phyloP scores from a whole-genome alignment of 2,888 invertebrate genomes.

The Phengaris alcon region DNA sequence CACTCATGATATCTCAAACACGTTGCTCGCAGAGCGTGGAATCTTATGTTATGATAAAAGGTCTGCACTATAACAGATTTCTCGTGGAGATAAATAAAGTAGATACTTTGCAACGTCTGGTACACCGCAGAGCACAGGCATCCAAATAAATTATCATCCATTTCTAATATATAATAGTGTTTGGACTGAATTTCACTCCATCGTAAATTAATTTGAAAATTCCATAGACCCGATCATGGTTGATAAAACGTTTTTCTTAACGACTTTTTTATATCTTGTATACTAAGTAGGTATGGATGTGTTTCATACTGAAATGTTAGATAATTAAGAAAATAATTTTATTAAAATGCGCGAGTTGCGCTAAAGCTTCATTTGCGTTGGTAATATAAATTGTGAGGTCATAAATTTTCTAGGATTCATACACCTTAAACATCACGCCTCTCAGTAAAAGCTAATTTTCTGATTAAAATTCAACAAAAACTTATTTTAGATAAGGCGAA shows the following conservation, averaged over 20 bases:
- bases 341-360: too few species aligned
- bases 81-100: conserved; percentile 40
- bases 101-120: conserved; percentile 39
- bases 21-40: not conserved
- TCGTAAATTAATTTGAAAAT: too few species aligned
- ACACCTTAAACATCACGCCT: not conserved
- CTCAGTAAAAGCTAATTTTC: not conserved
- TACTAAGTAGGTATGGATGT: too few species aligned
- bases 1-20: not conserved
- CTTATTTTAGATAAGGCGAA: conserved; percentile 17
- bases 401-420: not conserved
- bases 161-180: not conserved
- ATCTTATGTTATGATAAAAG: conserved; percentile 6
- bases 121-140: conserved; percentile 34
- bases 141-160: conserved; percentile 35
- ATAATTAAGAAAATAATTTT: too few species aligned
- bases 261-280: too few species aligned
- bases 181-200: too few species aligned
- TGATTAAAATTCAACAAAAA: conserved; percentile 35
- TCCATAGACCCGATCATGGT: too few species aligned
- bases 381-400: not conserved
- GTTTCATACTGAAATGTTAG: too few species aligned
- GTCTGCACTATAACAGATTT: conserved; percentile 40
- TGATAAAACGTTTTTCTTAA: too few species aligned
- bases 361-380: not conserved